phyloP scores from a whole-genome alignment of 2,797 vertebrate species.

The Enteromius viviparus region DNA sequence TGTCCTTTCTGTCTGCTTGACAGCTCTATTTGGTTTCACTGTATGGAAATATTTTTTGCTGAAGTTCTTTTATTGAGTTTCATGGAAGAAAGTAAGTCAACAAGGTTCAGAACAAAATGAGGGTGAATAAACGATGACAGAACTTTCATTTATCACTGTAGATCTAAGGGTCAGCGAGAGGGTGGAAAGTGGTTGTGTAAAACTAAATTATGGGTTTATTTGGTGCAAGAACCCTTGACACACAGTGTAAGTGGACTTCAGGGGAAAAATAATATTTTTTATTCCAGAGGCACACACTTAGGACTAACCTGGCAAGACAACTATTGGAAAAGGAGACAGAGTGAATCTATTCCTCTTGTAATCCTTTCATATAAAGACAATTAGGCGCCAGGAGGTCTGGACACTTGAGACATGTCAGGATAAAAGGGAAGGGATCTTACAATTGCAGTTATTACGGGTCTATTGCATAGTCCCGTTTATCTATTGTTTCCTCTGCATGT shows the following conservation, averaged over 20 bases:
- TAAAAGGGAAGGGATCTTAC: constrained; percentile 58
- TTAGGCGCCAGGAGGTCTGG: constrained; percentile 59
- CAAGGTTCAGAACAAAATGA: background rate
- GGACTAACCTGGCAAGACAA: background rate
- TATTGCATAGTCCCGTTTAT: background rate
- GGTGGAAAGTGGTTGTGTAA: constrained; percentile 7
- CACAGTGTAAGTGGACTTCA: background rate
- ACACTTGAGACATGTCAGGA: constrained; percentile 55
- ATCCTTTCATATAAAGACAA: constrained; percentile 52
- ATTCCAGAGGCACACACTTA: constrained; percentile 4
- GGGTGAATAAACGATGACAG: constrained; percentile 2
- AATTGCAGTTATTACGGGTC: constrained; percentile 50
- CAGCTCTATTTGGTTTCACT: background rate
- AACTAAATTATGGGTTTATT: background rate
- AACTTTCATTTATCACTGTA: background rate
- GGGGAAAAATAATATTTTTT: background rate
- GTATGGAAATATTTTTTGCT: background rate
- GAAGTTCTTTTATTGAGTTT: background rate
- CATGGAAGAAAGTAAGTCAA: background rate
- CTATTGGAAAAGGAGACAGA: background rate
- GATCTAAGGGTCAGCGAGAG: constrained; percentile 5
- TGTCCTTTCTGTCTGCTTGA: background rate
- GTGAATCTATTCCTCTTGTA: constrained; percentile 34
- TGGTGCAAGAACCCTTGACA: background rate
- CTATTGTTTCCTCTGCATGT: constrained; percentile 26